phyloP scores from a whole-genome alignment of 2,888 invertebrate genomes.

The Pseudococcus jackbeardsleyi region DNA sequence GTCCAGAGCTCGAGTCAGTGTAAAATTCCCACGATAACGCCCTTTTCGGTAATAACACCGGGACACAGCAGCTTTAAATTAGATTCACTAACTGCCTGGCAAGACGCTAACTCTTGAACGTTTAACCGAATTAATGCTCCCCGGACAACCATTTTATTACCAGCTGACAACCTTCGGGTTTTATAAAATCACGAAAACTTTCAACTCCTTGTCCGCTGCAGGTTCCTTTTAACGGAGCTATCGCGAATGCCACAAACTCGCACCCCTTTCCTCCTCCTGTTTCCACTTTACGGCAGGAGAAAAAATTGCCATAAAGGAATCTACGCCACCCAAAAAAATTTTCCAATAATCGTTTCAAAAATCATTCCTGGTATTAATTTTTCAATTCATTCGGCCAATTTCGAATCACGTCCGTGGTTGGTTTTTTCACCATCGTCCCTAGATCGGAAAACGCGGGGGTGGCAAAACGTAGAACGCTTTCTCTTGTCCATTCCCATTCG shows the following conservation, averaged over 20 bases:
- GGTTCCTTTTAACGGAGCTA: neutral
- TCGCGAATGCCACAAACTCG: neutral
- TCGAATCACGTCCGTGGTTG: neutral
- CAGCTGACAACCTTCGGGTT: constrained; percentile 60
- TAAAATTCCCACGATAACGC: constrained; percentile 60
- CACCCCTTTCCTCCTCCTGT: neutral
- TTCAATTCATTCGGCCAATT: neutral
- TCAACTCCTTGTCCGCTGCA: neutral
- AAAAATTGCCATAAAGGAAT: neutral
- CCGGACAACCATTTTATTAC: constrained; percentile 60
- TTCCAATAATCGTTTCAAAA: neutral
- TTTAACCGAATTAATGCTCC: constrained; percentile 64
- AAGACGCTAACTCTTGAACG: constrained; percentile 58
- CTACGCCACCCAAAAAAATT: neutral
- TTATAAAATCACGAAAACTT: constrained; percentile 50
- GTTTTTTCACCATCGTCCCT: neutral
- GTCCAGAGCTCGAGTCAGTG: constrained; percentile 25
- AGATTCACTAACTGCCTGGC: constrained; percentile 54
- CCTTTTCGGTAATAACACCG: constrained; percentile 55
- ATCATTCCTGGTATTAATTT: neutral
- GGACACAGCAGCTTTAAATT: constrained; percentile 56
- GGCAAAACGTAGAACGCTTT: neutral
- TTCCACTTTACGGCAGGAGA: neutral
- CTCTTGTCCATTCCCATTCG: constrained; percentile 22
- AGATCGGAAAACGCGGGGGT: neutral